phyloP scores from a whole-genome alignment of 1,140 invertebrate genomes.

The Drosophila hydei region DNA sequence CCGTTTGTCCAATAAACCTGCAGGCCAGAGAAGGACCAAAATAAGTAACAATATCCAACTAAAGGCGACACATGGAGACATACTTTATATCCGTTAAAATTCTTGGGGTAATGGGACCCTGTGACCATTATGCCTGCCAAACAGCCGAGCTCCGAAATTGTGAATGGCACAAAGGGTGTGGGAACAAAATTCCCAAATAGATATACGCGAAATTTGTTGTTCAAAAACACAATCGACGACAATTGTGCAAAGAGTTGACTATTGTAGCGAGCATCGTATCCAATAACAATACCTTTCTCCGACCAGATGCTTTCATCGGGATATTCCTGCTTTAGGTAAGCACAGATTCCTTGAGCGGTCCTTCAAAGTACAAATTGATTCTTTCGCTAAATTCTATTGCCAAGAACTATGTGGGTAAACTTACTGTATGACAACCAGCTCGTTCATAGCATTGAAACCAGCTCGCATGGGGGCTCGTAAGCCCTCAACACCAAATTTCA shows the following conservation, averaged over 20 bases:
- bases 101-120: conserved; percentile 99
- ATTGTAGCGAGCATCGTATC: conserved; percentile 97
- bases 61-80: neutral
- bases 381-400: too few species aligned
- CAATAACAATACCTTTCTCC: conserved; percentile 92
- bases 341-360: conserved; percentile 95
- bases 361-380: conserved; percentile 13
- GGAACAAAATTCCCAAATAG: conserved; percentile 91
- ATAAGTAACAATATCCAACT: too few species aligned
- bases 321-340: conserved; percentile 88
- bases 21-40: neutral
- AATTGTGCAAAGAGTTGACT: conserved; percentile 97
- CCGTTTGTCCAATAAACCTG: conserved; percentile 96
- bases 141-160: conserved; percentile 88
- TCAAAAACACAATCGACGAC: conserved; percentile 93
- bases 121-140: conserved; percentile 97
- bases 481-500: conserved; percentile 96
- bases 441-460: conserved; percentile 97
- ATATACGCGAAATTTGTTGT: conserved; percentile 91
- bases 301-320: conserved; percentile 83
- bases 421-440: conserved; percentile 96
- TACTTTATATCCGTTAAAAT: conserved; percentile 98
- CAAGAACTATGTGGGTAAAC: neutral
- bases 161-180: conserved; percentile 97
- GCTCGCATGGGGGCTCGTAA: conserved; percentile 95